Evolutionary conservation across 2,888 invertebrate species (phyloP).

Genomic region (Erynnis tages): DNA sequence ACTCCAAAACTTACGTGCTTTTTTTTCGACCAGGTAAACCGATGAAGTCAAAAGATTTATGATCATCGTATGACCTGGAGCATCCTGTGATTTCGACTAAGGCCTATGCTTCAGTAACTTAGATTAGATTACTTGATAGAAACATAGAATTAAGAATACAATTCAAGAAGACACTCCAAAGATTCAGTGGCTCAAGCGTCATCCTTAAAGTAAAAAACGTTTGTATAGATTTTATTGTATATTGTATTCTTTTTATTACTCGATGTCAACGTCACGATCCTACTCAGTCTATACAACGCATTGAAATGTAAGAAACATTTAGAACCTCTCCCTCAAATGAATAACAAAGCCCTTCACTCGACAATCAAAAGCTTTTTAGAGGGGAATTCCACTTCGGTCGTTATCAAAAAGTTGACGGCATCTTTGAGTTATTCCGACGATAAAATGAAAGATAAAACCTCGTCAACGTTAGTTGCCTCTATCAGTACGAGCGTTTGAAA

Average conservation of each 20-base stretch:
- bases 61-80: no score
- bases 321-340: slow-evolving; percentile 1
- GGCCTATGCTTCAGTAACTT: no score
- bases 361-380: slow-evolving; percentile 6
- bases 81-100: no score
- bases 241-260: not conserved
- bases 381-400: not conserved
- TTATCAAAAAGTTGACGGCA: slow-evolving; percentile 7
- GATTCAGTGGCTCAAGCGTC: no score
- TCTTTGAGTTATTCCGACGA: slow-evolving; percentile 12
- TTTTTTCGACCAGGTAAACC: no score
- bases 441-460: slow-evolving; percentile 20
- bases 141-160: no score
- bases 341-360: slow-evolving; percentile 10
- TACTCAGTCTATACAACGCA: not conserved
- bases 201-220: no score
- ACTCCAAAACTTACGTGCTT: no score
- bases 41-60: no score
- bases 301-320: not conserved
- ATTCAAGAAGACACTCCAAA: no score
- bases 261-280: not conserved
- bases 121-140: no score
- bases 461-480: slow-evolving; percentile 4
- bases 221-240: no score
- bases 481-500: not conserved